Evolutionary conservation across 1,140 invertebrate species (phyloP).

Genomic region (Pomacea maculata): DNA sequence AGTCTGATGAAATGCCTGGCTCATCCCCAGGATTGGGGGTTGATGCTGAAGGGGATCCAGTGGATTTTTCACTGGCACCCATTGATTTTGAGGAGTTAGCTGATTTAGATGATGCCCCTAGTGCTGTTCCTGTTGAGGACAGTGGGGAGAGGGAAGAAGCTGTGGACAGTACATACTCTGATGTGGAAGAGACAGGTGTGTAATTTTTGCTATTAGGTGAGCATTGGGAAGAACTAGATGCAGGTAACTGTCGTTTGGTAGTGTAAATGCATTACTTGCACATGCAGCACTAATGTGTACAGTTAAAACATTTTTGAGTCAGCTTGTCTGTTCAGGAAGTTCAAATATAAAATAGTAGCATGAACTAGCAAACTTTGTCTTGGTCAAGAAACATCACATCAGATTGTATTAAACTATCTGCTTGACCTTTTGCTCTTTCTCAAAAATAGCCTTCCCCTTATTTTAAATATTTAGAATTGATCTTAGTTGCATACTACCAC

Average conservation of each 20-base stretch:
- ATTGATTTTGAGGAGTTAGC: constrained; percentile 19
- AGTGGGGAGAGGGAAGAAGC: background rate
- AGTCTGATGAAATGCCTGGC: constrained; percentile 4
- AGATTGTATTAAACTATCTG: no score
- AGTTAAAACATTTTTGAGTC: no score
- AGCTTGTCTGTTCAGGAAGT: no score
- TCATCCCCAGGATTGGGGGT: constrained; percentile 9
- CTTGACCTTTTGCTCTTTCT: no score
- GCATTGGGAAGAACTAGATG: background rate
- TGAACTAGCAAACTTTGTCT: no score
- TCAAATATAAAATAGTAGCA: no score
- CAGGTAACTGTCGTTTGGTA: background rate
- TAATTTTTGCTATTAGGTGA: background rate
- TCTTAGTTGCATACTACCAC: no score
- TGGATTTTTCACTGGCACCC: constrained; percentile 16
- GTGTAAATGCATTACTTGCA: no score
- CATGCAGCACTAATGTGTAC: no score
- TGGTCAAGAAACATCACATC: no score
- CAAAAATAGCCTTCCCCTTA: no score
- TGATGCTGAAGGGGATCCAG: constrained; percentile 20
- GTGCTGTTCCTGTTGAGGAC: background rate
- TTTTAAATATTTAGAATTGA: no score
- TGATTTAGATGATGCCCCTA: constrained; percentile 4
- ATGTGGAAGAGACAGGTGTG: background rate
- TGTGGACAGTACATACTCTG: constrained; percentile 7